These are phyloP conservation scores for Orycteropus afer DNA, from an alignment of 2,113 vertebrate species.

Conservation along the genomic window DNA sequence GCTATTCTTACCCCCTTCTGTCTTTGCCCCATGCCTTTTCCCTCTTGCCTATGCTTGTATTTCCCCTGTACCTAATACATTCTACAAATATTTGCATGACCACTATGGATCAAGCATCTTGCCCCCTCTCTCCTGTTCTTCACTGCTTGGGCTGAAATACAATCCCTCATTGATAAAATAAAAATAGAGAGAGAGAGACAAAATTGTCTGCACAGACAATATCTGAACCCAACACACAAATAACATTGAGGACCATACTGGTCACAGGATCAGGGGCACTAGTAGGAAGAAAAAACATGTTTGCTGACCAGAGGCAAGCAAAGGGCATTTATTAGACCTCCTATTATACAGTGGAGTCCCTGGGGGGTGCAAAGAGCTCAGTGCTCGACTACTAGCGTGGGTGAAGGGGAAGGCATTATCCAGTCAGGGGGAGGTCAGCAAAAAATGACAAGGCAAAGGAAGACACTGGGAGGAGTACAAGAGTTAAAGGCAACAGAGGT, in stretches of 20 bases:
- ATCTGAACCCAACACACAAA: constrained; percentile 29
- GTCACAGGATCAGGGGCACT: neutral
- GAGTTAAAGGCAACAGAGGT: too few species aligned
- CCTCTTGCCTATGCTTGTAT: neutral
- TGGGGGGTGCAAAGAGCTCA: too few species aligned
- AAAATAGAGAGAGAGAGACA: neutral
- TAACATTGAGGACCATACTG: neutral
- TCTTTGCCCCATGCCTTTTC: neutral
- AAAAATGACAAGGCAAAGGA: too few species aligned
- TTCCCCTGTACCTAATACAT: neutral
- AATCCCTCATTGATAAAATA: neutral
- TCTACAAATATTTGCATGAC: neutral
- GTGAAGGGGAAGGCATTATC: too few species aligned
- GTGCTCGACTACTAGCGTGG: too few species aligned
- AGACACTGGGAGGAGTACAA: too few species aligned
- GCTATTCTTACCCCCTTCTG: neutral
- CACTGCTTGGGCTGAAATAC: neutral
- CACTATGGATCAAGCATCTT: neutral
- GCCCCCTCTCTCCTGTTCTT: neutral
- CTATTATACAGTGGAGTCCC: neutral
- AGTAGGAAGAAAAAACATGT: neutral
- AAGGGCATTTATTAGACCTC: neutral
- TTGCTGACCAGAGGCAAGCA: neutral
- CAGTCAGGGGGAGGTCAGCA: too few species aligned
- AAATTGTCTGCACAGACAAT: neutral